A percentile compares a stretch with the other conserved stretches of the same genome.
Evolutionary conservation across 2,888 invertebrate species (phyloP).

Genomic region (Hydropsyche betteni): DNA sequence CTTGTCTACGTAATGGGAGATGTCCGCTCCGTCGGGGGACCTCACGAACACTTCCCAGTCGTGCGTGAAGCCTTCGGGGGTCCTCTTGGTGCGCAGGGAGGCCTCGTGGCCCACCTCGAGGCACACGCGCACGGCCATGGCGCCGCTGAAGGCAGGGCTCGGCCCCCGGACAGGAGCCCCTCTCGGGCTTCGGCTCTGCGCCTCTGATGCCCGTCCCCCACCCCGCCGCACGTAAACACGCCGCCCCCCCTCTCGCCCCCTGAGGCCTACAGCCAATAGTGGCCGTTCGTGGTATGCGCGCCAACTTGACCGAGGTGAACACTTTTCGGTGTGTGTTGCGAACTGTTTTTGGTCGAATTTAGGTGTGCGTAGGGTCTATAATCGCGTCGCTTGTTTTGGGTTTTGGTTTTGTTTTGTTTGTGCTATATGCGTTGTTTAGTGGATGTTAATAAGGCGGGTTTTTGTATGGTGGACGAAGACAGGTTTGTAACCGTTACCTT

Average conservation of each 20-base stretch:
- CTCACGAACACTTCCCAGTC: constrained; percentile 97
- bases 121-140: constrained; percentile 78
- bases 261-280: too few relatives aligned
- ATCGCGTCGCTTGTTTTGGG: too few relatives aligned
- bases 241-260: not conserved
- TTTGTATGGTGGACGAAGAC: too few relatives aligned
- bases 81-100: constrained; percentile 79
- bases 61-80: constrained; percentile 93
- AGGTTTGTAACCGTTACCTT: too few relatives aligned
- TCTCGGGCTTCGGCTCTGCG: not conserved
- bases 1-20: constrained; percentile 92
- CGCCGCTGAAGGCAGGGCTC: too few relatives aligned
- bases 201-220: not conserved
- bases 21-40: constrained; percentile 86
- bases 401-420: too few relatives aligned
- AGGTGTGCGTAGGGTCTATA: too few relatives aligned
- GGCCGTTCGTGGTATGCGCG: not conserved
- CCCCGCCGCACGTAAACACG: constrained; percentile 1
- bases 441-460: too few relatives aligned
- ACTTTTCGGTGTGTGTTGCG: too few relatives aligned
- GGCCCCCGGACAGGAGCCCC: not conserved
- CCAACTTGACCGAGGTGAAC: not conserved
- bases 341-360: not conserved
- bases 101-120: constrained; percentile 95
- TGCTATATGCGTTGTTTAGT: too few relatives aligned